Conservation (phyloP, 2,797 vertebrate species). For the Etheostoma perlongum region DNA sequence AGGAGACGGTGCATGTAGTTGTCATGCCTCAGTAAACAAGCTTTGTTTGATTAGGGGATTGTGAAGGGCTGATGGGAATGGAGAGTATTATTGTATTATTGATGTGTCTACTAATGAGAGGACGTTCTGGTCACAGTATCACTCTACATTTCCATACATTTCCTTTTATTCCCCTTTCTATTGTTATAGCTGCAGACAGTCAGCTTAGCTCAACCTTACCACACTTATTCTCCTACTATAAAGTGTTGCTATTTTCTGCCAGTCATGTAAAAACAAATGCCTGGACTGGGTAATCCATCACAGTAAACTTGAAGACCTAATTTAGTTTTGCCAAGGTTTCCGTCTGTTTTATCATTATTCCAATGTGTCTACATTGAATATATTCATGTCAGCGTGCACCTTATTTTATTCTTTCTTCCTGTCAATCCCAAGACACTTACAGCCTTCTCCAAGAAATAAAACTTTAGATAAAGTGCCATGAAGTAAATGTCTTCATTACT, state of each 20-base stretch:
- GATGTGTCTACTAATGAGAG: neutral
- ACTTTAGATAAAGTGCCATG: constrained; percentile 13
- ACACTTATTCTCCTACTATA: neutral
- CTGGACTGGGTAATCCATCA: constrained; percentile 36
- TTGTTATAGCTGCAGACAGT: constrained; percentile 10
- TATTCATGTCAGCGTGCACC: constrained; percentile 25
- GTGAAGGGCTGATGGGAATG: constrained; percentile 5
- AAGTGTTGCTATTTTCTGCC: neutral
- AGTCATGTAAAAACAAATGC: constrained; percentile 13
- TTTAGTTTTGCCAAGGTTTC: constrained; percentile 36
- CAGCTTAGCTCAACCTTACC: neutral
- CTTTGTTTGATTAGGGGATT: constrained; percentile 23
- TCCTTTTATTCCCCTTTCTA: neutral
- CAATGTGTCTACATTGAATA: constrained; percentile 22
- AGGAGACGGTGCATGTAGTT: constrained; percentile 4
- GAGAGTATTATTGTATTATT: constrained; percentile 6
- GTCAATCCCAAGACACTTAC: constrained; percentile 41
- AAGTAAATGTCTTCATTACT: constrained; percentile 11
- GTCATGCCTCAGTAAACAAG: constrained; percentile 9
- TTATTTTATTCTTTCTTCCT: constrained; percentile 25
- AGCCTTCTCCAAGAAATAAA: constrained; percentile 24
- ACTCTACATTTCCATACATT: neutral
- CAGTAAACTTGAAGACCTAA: constrained; percentile 26
- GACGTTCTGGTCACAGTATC: neutral
- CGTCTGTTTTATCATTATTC: constrained; percentile 26